Evolutionary conservation across 2,797 vertebrate species (phyloP).

Genomic region (Mus spretus): DNA sequence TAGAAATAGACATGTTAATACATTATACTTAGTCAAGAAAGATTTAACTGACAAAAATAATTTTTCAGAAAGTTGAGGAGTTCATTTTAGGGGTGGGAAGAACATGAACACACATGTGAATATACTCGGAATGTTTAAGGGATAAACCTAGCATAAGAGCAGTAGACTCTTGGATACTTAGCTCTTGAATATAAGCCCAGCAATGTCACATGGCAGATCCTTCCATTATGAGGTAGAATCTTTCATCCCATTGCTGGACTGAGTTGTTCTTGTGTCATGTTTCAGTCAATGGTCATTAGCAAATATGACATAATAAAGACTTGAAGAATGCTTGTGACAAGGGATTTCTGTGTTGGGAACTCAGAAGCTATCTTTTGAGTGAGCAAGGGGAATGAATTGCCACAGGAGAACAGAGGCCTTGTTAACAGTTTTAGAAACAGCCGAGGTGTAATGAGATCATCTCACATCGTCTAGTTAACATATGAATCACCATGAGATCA

Average conservation of each 20-base stretch:
- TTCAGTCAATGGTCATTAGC: not conserved
- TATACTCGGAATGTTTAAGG: not conserved
- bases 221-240: not conserved
- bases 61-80: slow-evolving; percentile 29
- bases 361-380: not conserved
- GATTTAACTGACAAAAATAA: not conserved
- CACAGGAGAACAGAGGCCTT: not conserved
- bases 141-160: not conserved
- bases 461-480: not conserved
- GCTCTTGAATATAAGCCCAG: not conserved
- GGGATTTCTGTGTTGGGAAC: slow-evolving; percentile 23
- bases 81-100: slow-evolving; percentile 49
- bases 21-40: not conserved
- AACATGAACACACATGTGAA: not conserved
- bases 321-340: not conserved
- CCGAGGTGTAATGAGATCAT: not conserved
- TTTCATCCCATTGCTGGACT: not conserved
- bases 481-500: not conserved
- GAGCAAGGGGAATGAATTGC: not conserved
- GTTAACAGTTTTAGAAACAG: not conserved
- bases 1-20: not conserved
- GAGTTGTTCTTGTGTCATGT: slow-evolving; percentile 1
- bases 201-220: not conserved
- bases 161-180: not conserved
- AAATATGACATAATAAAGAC: not conserved